Evolutionary conservation across 1,140 invertebrate species (phyloP).

Genomic region (Phthorimaea operculella): DNA sequence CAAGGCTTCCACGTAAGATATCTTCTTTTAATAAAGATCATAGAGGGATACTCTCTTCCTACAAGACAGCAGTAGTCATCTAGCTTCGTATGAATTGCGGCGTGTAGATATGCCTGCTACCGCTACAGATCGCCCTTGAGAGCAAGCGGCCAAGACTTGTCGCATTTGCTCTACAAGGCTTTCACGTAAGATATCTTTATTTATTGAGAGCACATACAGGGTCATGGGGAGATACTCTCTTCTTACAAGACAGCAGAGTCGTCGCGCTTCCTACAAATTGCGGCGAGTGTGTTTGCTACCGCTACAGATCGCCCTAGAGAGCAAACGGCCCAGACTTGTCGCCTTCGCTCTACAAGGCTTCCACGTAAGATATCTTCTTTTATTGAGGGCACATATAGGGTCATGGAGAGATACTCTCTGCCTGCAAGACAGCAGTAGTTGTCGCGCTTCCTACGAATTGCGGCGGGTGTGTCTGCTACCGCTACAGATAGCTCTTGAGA

Average conservation of each 20-base stretch:
- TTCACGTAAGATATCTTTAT: slow-evolving; percentile 72
- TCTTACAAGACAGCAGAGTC: slow-evolving; percentile 81
- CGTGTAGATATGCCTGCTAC: slow-evolving; percentile 84
- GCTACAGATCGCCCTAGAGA: slow-evolving; percentile 87
- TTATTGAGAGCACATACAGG: too few relatives aligned
- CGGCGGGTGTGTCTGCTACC: slow-evolving; percentile 84
- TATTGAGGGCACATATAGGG: too few relatives aligned
- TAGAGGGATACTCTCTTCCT: slow-evolving; percentile 86
- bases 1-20: slow-evolving; percentile 81
- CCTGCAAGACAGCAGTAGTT: slow-evolving; percentile 78
- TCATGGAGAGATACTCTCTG: slow-evolving; percentile 76
- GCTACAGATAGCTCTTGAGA: slow-evolving; percentile 87
- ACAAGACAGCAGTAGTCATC: slow-evolving; percentile 82
- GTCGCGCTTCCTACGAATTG: slow-evolving; percentile 85
- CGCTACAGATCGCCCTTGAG: slow-evolving; percentile 86
- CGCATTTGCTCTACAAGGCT: slow-evolving; percentile 81
- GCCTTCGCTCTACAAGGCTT: slow-evolving; percentile 84
- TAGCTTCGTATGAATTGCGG: slow-evolving; percentile 85
- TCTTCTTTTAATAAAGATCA: too few relatives aligned
- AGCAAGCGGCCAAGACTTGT: slow-evolving; percentile 87
- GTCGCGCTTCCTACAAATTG: slow-evolving; percentile 85
- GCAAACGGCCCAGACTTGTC: slow-evolving; percentile 85
- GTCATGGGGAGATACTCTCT: slow-evolving; percentile 88
- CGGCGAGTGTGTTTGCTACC: slow-evolving; percentile 84
- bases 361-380: slow-evolving; percentile 72